These are phyloP conservation scores for Pipistrellus kuhlii DNA, from an alignment of 2,797 vertebrate genomes.

Conservation along the genomic window DNA sequence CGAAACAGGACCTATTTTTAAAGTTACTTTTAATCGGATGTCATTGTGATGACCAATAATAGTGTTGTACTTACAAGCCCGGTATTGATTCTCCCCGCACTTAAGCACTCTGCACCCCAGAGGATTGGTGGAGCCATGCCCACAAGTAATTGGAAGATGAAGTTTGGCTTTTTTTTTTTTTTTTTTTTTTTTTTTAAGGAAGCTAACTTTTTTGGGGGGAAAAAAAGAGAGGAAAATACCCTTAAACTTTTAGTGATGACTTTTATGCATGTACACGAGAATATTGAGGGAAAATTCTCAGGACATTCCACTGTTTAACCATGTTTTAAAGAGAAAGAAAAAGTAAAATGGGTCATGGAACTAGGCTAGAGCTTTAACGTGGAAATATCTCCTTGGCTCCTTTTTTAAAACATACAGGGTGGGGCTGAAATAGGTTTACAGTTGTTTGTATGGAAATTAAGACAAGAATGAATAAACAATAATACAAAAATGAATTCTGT, in stretches of 20 bases:
- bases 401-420: background rate
- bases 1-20: slow-evolving; percentile 78
- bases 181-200: background rate
- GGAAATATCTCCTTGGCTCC: slow-evolving; percentile 55
- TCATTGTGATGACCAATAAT: slow-evolving; percentile 77
- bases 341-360: slow-evolving; percentile 75
- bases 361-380: slow-evolving; percentile 66
- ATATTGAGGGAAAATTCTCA: background rate
- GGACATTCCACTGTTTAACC: slow-evolving; percentile 4
- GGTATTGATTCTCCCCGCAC: slow-evolving; percentile 75
- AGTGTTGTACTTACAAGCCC: slow-evolving; percentile 73
- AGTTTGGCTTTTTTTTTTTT: background rate
- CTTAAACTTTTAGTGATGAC: background rate
- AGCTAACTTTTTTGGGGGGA: slow-evolving; percentile 50
- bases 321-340: slow-evolving; percentile 57
- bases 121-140: slow-evolving; percentile 57
- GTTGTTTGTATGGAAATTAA: background rate
- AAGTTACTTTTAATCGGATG: slow-evolving; percentile 76
- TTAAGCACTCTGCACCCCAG: slow-evolving; percentile 68
- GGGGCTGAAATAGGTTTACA: background rate
- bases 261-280: slow-evolving; percentile 18
- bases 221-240: background rate
- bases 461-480: background rate
- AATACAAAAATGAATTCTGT: background rate
- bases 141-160: slow-evolving; percentile 64